Evolutionary conservation across 2,888 invertebrate species (phyloP).

Genomic region (Tinea semifulvella): DNA sequence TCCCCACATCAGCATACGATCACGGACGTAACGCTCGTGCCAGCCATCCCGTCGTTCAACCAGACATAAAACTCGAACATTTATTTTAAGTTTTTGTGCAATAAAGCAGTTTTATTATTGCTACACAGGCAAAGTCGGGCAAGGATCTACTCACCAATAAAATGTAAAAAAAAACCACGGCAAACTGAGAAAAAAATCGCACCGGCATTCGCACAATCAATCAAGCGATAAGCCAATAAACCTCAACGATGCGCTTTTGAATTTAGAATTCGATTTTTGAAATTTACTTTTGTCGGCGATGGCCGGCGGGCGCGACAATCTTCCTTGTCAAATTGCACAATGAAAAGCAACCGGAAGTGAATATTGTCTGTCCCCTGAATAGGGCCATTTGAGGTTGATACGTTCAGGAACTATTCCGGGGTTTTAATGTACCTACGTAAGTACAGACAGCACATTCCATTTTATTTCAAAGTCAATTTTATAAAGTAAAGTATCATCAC

Average conservation of each 20-base stretch:
- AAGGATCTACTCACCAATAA: no score
- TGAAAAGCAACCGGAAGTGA: slow-evolving; percentile 59
- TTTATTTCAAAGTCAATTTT: neutral
- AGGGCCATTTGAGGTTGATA: slow-evolving; percentile 29
- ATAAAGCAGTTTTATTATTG: no score
- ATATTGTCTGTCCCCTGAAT: slow-evolving; percentile 51
- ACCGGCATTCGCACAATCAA: slow-evolving; percentile 60
- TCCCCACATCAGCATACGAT: no score
- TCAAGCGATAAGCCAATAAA: slow-evolving; percentile 68
- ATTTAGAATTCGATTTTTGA: slow-evolving; percentile 60
- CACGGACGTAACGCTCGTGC: no score
- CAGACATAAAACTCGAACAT: no score
- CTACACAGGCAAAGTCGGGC: no score
- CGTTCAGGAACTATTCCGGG: slow-evolving; percentile 47
- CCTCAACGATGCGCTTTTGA: slow-evolving; percentile 67
- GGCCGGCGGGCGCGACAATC: slow-evolving; percentile 56
- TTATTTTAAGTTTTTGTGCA: no score
- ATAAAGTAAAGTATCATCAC: slow-evolving; percentile 3
- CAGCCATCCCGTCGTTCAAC: no score
- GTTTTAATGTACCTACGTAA: slow-evolving; percentile 13
- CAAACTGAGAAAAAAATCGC: slow-evolving; percentile 34
- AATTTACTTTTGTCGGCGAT: slow-evolving; percentile 47
- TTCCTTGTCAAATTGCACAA: slow-evolving; percentile 56
- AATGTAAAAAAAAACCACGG: slow-evolving; percentile 20
- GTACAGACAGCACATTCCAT: slow-evolving; percentile 22